phyloP scores from a whole-genome alignment of 92 coral and sea anemone genomes.

The Muricea muricata region DNA sequence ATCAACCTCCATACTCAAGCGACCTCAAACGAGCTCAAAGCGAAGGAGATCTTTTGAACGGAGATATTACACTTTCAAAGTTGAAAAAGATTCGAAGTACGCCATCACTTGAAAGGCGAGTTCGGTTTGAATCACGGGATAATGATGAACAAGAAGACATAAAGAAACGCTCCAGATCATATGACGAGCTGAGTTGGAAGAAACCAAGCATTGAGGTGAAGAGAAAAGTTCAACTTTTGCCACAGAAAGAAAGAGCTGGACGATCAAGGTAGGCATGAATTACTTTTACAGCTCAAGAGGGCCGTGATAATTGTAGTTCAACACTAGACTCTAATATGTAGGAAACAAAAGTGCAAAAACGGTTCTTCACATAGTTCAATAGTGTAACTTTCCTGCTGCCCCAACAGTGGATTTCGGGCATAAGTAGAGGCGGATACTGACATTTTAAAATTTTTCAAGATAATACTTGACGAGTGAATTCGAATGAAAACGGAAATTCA shows the following conservation, averaged over 20 bases:
- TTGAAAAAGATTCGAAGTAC: not conserved
- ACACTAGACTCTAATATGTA: not conserved
- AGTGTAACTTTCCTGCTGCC: too few relatives aligned
- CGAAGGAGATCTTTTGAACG: slow-evolving; percentile 34
- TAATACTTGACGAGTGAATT: too few relatives aligned
- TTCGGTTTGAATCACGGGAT: slow-evolving; percentile 3
- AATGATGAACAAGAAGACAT: not conserved
- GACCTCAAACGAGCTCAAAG: slow-evolving; percentile 42
- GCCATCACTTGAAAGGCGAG: slow-evolving; percentile 20
- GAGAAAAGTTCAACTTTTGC: slow-evolving; percentile 26
- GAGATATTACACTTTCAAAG: slow-evolving; percentile 20
- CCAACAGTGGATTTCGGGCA: too few relatives aligned
- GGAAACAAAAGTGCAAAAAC: not conserved
- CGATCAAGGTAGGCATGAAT: slow-evolving; percentile 17
- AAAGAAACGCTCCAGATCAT: slow-evolving; percentile 2
- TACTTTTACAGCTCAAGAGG: not conserved
- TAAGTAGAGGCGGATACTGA: too few relatives aligned
- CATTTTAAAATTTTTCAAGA: too few relatives aligned
- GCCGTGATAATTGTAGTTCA: too few relatives aligned
- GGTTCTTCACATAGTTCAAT: too few relatives aligned
- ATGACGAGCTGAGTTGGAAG: slow-evolving; percentile 35
- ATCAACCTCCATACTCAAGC: slow-evolving; percentile 14
- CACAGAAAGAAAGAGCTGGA: slow-evolving; percentile 21
- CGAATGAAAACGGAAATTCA: too few relatives aligned
- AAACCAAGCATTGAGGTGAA: slow-evolving; percentile 26